Base-by-base conservation (phyloP, 2,797 vertebrate species). In the Catharus ustulatus region DNA sequence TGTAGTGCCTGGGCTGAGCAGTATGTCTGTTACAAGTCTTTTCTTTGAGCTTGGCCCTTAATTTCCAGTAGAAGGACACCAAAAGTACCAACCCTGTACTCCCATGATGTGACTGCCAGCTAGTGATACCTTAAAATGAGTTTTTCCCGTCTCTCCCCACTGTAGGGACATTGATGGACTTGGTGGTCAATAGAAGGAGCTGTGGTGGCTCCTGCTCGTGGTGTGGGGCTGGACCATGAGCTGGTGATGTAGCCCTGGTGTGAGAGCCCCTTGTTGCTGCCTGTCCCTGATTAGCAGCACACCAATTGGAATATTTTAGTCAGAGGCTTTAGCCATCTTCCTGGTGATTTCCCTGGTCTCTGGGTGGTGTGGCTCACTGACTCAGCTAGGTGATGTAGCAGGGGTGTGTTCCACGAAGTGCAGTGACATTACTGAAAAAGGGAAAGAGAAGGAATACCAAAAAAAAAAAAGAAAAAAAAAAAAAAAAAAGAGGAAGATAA, bases 71-170 rank as follows among this genome's bases (percentile, higher is more conserved):
- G 22, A 66, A 55, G 32, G 29, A 66, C 29, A n/a, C 9, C 36
- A 62, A 51, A 21, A 43, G 5, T 48, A 43, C 18, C 18, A 27
- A 81, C 42, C 17, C 21, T 2, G 0, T 45, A 48, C 42, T 9
- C 10, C 20, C 23, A 38, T 1, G 10, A 63, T 2, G 2, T 0
- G 11, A 32, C 61, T 54, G 30, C 23, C 30, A 62, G 24, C 11
- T 55, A 72, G 23, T 8, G 22, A 42, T 20, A 43, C 10, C n/a
- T 78, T 32, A 82, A 63, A 84, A 82, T 15, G 42, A 79, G 23
- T 9, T 82, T 75, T 75, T 7, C 9, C 14, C 1, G 10, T 17
- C 20, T 78, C 24, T 91, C 17, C 11, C 38, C 59, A 49, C 22
- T 38, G 49, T 29, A 49, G 15, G 13, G 3, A 46, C 7, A 6